Evolutionary conservation across 2,888 invertebrate genomes (phyloP).

Genomic region (Thymelicus sylvestris): DNA sequence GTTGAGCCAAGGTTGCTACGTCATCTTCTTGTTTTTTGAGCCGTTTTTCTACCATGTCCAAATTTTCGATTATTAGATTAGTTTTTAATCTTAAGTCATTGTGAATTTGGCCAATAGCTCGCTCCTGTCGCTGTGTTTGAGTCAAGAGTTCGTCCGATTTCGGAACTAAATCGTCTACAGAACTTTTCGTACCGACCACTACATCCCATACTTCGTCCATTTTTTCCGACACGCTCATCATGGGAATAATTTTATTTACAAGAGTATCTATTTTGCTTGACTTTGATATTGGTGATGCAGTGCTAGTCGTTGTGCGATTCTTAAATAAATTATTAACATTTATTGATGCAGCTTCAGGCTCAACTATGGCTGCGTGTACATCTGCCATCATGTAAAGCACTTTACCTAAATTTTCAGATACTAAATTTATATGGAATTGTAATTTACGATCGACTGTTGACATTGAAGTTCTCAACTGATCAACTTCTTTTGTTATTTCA

Average conservation of each 20-base stretch:
- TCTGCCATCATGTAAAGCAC: conserved; percentile 92
- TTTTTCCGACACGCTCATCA: conserved; percentile 93
- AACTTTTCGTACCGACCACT: conserved; percentile 94
- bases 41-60: conserved; percentile 93
- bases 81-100: conserved; percentile 92
- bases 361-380: conserved; percentile 93
- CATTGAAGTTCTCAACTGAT: conserved; percentile 90
- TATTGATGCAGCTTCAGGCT: conserved; percentile 86
- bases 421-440: conserved; percentile 93
- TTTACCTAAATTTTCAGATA: conserved; percentile 92
- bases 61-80: conserved; percentile 93
- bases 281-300: conserved; percentile 83
- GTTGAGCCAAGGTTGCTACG: conserved; percentile 90
- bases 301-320: conserved; percentile 85
- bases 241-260: conserved; percentile 92
- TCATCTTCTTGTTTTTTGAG: conserved; percentile 94
- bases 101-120: conserved; percentile 94
- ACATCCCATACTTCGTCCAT: conserved; percentile 97
- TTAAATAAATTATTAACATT: conserved; percentile 78
- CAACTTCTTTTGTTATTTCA: conserved; percentile 92
- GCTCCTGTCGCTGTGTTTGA: conserved; percentile 93
- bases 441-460: conserved; percentile 92
- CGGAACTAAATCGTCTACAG: conserved; percentile 93
- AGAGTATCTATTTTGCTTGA: conserved; percentile 92
- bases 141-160: conserved; percentile 94